Percentiles rank a stretch among this genome's conserved stretches.
These are phyloP conservation scores for Sarcophaga variegata DNA, from an alignment of 2,888 invertebrate genomes.

Conservation along the genomic window DNA sequence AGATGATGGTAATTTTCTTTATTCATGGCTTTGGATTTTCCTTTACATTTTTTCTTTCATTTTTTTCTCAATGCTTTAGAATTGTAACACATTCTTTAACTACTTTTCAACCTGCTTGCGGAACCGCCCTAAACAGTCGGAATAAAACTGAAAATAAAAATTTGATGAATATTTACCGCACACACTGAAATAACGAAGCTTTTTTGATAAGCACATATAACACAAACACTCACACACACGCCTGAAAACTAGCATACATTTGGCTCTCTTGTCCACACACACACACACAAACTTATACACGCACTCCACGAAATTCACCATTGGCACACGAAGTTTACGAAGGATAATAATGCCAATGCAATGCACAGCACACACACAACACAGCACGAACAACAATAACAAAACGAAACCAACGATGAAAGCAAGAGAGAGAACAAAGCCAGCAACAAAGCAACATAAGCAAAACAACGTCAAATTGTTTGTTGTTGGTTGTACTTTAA, in stretches of 20 bases:
- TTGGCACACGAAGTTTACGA: constrained; percentile 44
- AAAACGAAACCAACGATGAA: background rate
- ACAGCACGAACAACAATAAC: background rate
- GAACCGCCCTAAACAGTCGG: constrained; percentile 83
- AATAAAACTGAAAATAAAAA: constrained; percentile 82
- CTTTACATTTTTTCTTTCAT: constrained; percentile 28
- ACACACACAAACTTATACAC: constrained; percentile 26
- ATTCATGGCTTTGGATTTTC: constrained; percentile 6
- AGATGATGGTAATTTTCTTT: constrained; percentile 43
- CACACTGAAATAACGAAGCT: constrained; percentile 67
- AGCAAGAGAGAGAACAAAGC: background rate
- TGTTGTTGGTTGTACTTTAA: constrained; percentile 24
- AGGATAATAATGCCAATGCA: constrained; percentile 47
- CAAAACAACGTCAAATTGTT: constrained; percentile 41
- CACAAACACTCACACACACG: constrained; percentile 20
- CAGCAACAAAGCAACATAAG: background rate
- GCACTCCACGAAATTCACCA: constrained; percentile 49
- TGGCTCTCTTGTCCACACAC: constrained; percentile 10
- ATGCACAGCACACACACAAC: constrained; percentile 58
- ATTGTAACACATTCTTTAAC: constrained; percentile 69
- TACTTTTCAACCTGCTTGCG: constrained; percentile 80
- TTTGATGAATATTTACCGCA: constrained; percentile 78
- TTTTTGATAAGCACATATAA: constrained; percentile 47
- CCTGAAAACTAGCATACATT: constrained; percentile 32
- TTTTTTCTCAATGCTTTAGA: constrained; percentile 44